Evolutionary conservation across 2,113 vertebrate species (phyloP), one percentile per base, ranked within the genome.

Genomic region (Ctenomys sociabilis): DNA sequence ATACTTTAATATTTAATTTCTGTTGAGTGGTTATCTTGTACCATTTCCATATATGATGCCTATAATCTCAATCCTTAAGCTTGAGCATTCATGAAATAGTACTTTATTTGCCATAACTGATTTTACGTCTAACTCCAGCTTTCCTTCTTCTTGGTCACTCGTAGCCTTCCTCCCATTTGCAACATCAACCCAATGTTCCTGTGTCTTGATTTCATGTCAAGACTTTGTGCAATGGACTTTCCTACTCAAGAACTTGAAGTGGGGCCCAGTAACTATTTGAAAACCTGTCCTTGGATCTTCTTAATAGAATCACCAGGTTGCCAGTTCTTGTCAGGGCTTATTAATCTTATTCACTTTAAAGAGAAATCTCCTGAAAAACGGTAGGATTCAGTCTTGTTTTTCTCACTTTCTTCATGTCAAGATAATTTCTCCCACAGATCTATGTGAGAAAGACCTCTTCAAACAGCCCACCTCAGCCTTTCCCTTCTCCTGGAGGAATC

Each of bases 1-100:
- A 52, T 54, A 14, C 77, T 78, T 95, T 92, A 94, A 37, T 78
- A 90, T 88, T 91, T 88, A 85, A 91, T 90, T 82, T 4, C 2
- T 83, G 66, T 64, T 88, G 8, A 66, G 8, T 64, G 77, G 10
- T n/a, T 92, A 32, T 83, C 49, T 86, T 85, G 73, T 6, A 22
- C 22, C 52, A 52, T 57, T 96, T 93, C 45, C 35, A 63, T 68
- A 37, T 87, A 43, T 40, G 22, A 13, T 78, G 30, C 21, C 32
- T 80, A 26, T 54, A 87, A 84, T 87, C 49, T 75, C 81, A 90
- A 43, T 63, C 32, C 3, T 83, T 28, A 87, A 90, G 49, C 28
- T 40, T 77, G 57, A 64, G 8, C 64, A 24, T 12, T 93, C 75
- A 91, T 54, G 21, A 87, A 89, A 83, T 35, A 93, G 5, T 26